Base-by-base conservation (phyloP, 1,140 invertebrate genomes). In the Grapholita molesta region DNA sequence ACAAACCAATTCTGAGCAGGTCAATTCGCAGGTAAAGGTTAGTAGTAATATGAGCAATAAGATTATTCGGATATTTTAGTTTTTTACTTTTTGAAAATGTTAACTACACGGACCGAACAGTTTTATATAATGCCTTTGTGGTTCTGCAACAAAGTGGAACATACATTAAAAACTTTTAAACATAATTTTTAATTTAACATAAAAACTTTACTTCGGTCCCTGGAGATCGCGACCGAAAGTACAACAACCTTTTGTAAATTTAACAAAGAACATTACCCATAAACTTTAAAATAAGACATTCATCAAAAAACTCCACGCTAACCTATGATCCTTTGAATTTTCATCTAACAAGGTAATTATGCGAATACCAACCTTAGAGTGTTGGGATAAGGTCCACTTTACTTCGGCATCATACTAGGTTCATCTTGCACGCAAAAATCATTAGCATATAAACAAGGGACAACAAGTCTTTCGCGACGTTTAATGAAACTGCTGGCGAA, bases 391-490 rank as follows among this genome's bases (percentile, higher is more conserved):
- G 25, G 55, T 61, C 30, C 6, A 32, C 8, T 61, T 61, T 15
- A 61, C 25, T 28, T 28, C 7, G 25, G 25, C 12, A 8, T 30
- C 12, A n/a, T 18, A 28, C 24, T 4, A 61, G 0, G 25, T 61
- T 28, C 55, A 30, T 35, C 21, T 69, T 72, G 67, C 74, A 74
- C 66, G 78, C 55, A 69, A 73, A 78, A 77, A 55, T 69, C 72
- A 82, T 83, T 83, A 79, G 78, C 81, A 83, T 83, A 83, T 83
- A 83, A 81, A 83, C 77, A 78, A 77, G 81, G 69, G 72, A 72
- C 66, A 61, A 24, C 33, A 69, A 55, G 30, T 74, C 72, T 67
- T 71, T 70, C 67, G 42, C 69, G 75, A 15, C 55, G 55, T 61
- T 76, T 83, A 80, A 83, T 83, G 79, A 79, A 81, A 80, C 67